Evolutionary conservation across 2,888 invertebrate genomes (phyloP), one percentile per base, ranked within the genome.

Genomic region (Agrilus mali): DNA sequence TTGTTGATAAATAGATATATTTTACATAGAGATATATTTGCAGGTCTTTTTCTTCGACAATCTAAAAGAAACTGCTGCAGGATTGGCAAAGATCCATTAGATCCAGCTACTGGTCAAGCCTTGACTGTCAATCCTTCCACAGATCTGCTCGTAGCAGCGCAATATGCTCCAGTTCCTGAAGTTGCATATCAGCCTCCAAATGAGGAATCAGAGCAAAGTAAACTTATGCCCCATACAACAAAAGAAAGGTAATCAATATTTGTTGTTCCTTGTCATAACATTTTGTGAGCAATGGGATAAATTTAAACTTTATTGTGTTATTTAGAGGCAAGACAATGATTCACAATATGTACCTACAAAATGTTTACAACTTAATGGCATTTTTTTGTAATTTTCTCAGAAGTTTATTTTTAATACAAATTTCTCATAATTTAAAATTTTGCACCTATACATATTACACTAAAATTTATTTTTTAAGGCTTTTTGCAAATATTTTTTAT

Each of bases 151-250:
- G 82, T 84, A 40, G 76, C 80, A 1, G 82, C 82, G 31, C 83
- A 83, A 66, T 83, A 84, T 67, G 82, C 80, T 38, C 82, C 82
- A 1, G 81, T 83, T 14, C 75, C 82, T 33, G 84, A 84, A 65
- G 76, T 82, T 12, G 65, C 68, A 17, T 71, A 71, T 54, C 70
- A 70, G 53, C 81, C 82, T 37, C 74, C 78, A 3, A 74, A 75
- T 42, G 80, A 70, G 70, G 66, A 82, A 72, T 72, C 72, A 51
- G 83, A 84, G 60, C 78, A 80, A 60, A 74, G 82, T 59, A 82
- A 82, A 63, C 71, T 84, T 56, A 83, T 84, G 82, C 69, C 72
- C 2, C 61, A 54, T 48, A 82, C 82, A 57, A 79, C 77, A 63
- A 82, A 82, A 65, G 82, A 82, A 58, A 79, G 78, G 82, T 82